phyloP scores from a whole-genome alignment of 2,797 vertebrate species.

The Chloroceryle amazona region DNA sequence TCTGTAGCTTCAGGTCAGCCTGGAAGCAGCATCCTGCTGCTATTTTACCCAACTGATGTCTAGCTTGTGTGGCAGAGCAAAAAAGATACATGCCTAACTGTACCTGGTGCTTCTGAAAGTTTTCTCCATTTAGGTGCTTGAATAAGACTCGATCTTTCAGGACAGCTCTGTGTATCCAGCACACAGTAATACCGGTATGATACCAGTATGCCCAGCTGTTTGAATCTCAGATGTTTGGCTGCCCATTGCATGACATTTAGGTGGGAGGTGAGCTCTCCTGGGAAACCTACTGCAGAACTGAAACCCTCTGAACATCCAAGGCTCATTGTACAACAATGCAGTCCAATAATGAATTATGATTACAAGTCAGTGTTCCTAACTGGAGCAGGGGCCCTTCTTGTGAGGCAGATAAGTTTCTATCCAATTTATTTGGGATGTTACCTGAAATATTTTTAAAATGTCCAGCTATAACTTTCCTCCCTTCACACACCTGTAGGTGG shows the following conservation, averaged over 20 bases:
- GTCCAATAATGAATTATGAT: neutral
- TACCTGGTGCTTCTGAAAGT: neutral
- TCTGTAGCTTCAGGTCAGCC: neutral
- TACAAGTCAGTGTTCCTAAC: neutral
- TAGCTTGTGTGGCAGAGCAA: neutral
- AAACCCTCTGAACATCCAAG: neutral
- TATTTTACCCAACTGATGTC: neutral
- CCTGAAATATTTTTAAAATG: neutral
- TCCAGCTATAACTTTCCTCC: neutral
- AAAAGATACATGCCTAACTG: neutral
- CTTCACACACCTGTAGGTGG: neutral
- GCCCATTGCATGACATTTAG: neutral
- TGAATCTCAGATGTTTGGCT: neutral
- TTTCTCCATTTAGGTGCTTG: neutral
- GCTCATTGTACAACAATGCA: neutral
- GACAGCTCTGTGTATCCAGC: neutral
- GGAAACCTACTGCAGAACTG: neutral
- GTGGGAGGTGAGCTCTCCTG: neutral
- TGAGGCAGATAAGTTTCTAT: neutral
- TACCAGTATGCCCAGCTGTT: neutral
- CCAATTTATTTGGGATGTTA: neutral
- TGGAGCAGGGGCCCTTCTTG: neutral
- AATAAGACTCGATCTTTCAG: neutral
- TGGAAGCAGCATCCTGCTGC: neutral
- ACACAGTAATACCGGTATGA: neutral